Evolutionary conservation across 2,797 vertebrate species (phyloP).

Genomic region (Phrynocephalus vlangalii): DNA sequence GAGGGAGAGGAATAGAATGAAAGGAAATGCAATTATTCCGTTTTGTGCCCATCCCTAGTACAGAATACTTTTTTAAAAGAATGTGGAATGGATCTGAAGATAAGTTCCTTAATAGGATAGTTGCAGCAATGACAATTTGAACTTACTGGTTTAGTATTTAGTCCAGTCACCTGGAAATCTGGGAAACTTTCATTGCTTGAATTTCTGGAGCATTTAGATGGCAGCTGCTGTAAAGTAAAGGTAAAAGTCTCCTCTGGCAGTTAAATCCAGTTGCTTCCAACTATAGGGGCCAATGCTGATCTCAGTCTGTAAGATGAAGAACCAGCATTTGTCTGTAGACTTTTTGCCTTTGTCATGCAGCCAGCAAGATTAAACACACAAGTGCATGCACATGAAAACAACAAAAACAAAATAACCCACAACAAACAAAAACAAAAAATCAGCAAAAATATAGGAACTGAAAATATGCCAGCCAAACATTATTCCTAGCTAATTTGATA

Average conservation of each 20-base stretch:
- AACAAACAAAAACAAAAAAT: background rate
- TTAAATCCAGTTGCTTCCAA: too few species aligned
- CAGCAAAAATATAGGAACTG: background rate
- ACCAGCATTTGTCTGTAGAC: too few species aligned
- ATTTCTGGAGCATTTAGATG: background rate
- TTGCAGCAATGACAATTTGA: background rate
- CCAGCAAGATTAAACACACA: too few species aligned
- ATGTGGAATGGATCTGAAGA: background rate
- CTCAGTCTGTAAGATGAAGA: too few species aligned
- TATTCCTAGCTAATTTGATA: background rate
- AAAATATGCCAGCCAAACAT: constrained; percentile 3
- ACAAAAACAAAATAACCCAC: too few species aligned
- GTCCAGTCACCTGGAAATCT: background rate
- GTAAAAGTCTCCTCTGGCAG: too few species aligned
- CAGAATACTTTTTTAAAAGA: background rate
- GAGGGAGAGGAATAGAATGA: too few species aligned
- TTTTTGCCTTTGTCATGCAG: too few species aligned
- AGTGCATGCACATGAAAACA: too few species aligned
- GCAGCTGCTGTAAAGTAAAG: background rate
- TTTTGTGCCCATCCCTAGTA: too few species aligned
- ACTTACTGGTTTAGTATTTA: background rate
- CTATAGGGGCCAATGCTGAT: too few species aligned
- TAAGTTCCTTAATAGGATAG: background rate
- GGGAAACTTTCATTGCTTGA: background rate
- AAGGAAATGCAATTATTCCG: too few species aligned